phyloP scores from a whole-genome alignment of 2,888 invertebrate genomes.

The Xestobium rufovillosum region DNA sequence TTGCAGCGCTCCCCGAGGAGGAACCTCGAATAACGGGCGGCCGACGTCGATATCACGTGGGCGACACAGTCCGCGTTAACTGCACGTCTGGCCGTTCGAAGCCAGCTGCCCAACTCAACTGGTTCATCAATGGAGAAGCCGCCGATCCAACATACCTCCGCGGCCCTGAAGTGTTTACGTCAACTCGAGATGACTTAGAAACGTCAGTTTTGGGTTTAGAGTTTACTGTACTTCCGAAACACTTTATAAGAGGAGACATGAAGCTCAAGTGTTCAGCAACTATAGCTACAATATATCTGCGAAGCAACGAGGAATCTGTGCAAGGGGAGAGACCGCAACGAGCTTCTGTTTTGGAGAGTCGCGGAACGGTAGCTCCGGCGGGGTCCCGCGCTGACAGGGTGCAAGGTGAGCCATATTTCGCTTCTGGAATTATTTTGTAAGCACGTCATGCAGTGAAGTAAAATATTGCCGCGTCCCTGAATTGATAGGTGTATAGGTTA shows the following conservation, averaged over 20 bases:
- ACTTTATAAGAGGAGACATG: constrained; percentile 78
- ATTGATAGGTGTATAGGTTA: too few species aligned
- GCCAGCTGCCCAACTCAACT: constrained; percentile 74
- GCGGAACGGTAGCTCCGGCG: constrained; percentile 55
- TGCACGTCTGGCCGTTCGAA: constrained; percentile 77
- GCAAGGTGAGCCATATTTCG: constrained; percentile 56
- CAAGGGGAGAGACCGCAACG: constrained; percentile 68
- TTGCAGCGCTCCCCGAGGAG: constrained; percentile 68
- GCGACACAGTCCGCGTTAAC: constrained; percentile 74
- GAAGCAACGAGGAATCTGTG: constrained; percentile 82
- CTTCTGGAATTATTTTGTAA: too few species aligned
- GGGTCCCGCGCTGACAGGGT: constrained; percentile 68
- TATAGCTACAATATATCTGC: constrained; percentile 79
- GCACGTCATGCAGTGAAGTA: too few species aligned
- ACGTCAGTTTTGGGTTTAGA: constrained; percentile 70
- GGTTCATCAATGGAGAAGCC: constrained; percentile 83
- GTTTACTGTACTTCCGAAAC: constrained; percentile 71
- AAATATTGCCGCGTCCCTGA: too few species aligned
- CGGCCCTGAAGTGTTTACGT: constrained; percentile 48
- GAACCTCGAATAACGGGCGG: constrained; percentile 79
- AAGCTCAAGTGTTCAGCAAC: constrained; percentile 85
- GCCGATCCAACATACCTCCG: constrained; percentile 44
- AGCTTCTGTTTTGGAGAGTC: constrained; percentile 68
- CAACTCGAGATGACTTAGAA: constrained; percentile 62
- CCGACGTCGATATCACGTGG: constrained; percentile 71